Conservation (phyloP, 2,888 invertebrate species). For the Acanthosepion lycidas region DNA sequence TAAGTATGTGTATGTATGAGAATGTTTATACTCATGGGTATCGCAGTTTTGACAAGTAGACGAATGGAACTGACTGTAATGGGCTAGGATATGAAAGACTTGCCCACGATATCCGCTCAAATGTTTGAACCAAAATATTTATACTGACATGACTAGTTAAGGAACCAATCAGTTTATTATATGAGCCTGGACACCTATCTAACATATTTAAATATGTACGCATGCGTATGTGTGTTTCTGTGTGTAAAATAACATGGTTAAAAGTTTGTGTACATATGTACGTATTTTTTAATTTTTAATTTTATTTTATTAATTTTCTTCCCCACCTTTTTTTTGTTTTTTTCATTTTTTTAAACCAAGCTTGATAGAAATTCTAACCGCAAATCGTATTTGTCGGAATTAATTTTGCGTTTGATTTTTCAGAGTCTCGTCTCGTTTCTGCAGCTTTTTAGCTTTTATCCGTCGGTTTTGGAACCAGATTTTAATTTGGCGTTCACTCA, state of each 20-base stretch:
- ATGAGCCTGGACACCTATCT: neutral
- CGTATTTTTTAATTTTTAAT: neutral
- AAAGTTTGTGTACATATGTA: neutral
- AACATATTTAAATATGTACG: conserved; percentile 1
- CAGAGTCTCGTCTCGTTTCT: conserved; percentile 64
- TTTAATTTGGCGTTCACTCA: conserved; percentile 74
- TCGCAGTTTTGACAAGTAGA: neutral
- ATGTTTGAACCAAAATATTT: neutral
- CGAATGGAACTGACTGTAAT: conserved; percentile 17
- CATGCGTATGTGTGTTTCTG: neutral
- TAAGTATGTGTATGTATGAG: neutral
- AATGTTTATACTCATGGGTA: neutral
- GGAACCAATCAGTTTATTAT: neutral
- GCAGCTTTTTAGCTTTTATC: conserved; percentile 73
- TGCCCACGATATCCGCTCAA: neutral
- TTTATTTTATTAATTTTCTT: neutral
- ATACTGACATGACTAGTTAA: conserved; percentile 11
- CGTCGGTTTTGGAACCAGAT: conserved; percentile 75
- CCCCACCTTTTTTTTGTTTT: neutral
- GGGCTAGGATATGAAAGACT: neutral
- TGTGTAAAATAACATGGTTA: neutral
- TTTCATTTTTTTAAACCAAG: neutral
- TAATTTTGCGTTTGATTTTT: conserved; percentile 24
- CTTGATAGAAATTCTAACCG: neutral
- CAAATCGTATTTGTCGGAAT: conserved; percentile 37